phyloP scores from a whole-genome alignment of 2,888 invertebrate species.

The Lutraria lutraria region DNA sequence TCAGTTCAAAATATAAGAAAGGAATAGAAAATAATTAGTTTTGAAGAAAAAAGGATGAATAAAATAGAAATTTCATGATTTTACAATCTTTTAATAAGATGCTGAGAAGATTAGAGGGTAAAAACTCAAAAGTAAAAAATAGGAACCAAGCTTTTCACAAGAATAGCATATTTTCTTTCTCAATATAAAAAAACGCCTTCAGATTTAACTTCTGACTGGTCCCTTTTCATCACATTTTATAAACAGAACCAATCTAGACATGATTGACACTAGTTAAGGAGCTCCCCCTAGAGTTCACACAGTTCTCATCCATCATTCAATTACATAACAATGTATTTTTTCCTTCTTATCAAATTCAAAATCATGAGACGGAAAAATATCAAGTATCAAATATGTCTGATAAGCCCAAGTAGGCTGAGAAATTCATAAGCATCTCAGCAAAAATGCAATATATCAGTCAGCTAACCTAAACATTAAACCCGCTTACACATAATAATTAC shows the following conservation, averaged over 20 bases:
- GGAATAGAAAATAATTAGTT: too few relatives aligned
- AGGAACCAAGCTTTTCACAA: too few relatives aligned
- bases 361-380: conserved; percentile 22
- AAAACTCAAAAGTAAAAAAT: too few relatives aligned
- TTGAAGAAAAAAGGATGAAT: too few relatives aligned
- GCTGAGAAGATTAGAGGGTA: too few relatives aligned
- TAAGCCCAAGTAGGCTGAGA: conserved; percentile 50
- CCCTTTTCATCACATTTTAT: background rate
- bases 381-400: conserved; percentile 44
- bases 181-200: background rate
- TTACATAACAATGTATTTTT: conserved; percentile 20
- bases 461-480: conserved; percentile 19
- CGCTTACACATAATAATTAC: conserved; percentile 22
- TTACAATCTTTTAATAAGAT: too few relatives aligned
- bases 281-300: background rate
- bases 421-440: conserved; percentile 44
- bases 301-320: background rate
- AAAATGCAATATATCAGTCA: conserved; percentile 29
- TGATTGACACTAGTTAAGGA: conserved; percentile 12
- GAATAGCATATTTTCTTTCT: background rate
- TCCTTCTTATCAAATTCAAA: background rate
- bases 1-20: too few relatives aligned
- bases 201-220: background rate
- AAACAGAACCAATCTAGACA: background rate
- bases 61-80: too few relatives aligned